Evolutionary conservation across 2,797 vertebrate species (phyloP), one percentile per base, ranked within the genome.

Genomic region (Ceyx erithaca): DNA sequence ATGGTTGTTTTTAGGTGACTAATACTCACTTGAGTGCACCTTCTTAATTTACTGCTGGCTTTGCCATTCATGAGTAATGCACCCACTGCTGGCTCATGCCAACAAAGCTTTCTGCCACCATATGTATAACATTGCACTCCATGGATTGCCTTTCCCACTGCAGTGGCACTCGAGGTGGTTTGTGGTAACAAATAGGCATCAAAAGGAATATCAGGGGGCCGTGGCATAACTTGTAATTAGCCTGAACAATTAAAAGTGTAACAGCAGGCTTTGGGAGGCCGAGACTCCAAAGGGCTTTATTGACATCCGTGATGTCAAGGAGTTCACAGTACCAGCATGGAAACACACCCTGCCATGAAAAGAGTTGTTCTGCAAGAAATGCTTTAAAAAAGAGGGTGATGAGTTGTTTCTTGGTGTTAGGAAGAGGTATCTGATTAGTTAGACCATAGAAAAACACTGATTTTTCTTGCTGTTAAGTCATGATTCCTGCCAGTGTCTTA

Each of bases 11-110:
- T 95, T 93, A 93, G 92, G 92, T 96, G 94, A 96, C 93, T 95
- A 95, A 96, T 93, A 91, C 92, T 91, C 85, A 83, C 82, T 95
- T 89, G 94, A 79, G 94, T 69, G 89, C 90, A 92, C 86, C 93
- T 94, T 94, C 94, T 93, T 94, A 93, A 95, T 96, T 95, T 95
- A 96, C 86, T 95, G 90, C 89, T 95, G 92, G 95, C 93, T 95
- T 94, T 81, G 52, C 94, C 93, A 94, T 94, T 96, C 91, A 89
- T 94, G 92, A 96, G 93, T 95, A 94, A 96, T 92, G 70, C 92
- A 92, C 90, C 84, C 59, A 94, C 84, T 93, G 86, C 82, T 78
- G 85, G 68, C 88, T 94, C 84, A 85, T 94, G 96, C 92, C 94
- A 95, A 91, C 94, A 96, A 94, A 96, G 93, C 92, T 96, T 94